Evolutionary conservation across 2,797 vertebrate genomes (phyloP).

Genomic region (Apogon hyalosoma): DNA sequence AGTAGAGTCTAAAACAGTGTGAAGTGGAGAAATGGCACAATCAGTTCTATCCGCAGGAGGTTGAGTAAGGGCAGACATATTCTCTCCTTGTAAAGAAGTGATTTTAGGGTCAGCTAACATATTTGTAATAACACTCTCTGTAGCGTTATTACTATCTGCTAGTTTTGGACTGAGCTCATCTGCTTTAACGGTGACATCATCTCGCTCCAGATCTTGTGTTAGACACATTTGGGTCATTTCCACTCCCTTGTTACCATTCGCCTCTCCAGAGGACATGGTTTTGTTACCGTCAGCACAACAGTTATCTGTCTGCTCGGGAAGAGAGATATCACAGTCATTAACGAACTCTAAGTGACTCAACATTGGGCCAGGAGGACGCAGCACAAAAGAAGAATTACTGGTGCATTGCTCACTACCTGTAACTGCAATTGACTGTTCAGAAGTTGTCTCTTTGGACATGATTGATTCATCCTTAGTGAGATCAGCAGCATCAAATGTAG

Average conservation of each 20-base stretch:
- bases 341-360: constrained; percentile 81
- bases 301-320: constrained; percentile 54
- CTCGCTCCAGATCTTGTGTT: constrained; percentile 19
- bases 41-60: constrained; percentile 27
- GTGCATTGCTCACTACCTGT: constrained; percentile 43
- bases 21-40: constrained; percentile 34
- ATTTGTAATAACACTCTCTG: constrained; percentile 21
- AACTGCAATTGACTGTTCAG: constrained; percentile 53
- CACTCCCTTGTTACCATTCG: constrained; percentile 24
- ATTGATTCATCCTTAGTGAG: constrained; percentile 41
- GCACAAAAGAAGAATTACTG: constrained; percentile 46
- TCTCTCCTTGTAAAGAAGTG: constrained; percentile 30
- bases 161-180: constrained; percentile 18
- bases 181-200: constrained; percentile 14
- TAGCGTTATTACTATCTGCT: constrained; percentile 27
- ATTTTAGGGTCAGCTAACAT: constrained; percentile 2
- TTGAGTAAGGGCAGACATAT: constrained; percentile 8
- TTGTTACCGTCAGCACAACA: constrained; percentile 32
- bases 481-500: constrained; percentile 20
- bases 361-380: constrained; percentile 76
- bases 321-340: constrained; percentile 69
- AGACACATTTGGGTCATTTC: constrained; percentile 42
- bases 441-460: constrained; percentile 40
- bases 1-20: constrained; percentile 35
- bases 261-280: constrained; percentile 38